Evolutionary conservation across 2,113 vertebrate species (phyloP).

Genomic region (Ascaphus truei): DNA sequence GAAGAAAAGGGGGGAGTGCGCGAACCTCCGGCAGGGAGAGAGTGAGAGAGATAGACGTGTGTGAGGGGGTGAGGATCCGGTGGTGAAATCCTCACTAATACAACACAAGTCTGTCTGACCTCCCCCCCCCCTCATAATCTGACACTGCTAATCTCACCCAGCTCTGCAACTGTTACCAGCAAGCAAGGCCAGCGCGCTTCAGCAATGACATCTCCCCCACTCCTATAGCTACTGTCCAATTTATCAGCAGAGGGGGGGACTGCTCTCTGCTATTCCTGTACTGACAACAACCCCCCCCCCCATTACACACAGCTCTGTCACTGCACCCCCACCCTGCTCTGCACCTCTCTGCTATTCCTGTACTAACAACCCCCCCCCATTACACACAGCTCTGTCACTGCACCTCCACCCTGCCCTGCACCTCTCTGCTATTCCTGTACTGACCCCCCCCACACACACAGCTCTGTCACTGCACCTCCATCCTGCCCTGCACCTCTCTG

Average conservation of each 20-base stretch:
- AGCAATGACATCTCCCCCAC: too few species aligned
- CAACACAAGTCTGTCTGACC: conserved; percentile 33
- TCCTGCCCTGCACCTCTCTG: too few species aligned
- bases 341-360: not conserved
- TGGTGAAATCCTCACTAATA: conserved; percentile 12
- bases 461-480: too few species aligned
- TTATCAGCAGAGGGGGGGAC: not conserved
- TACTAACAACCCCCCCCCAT: not conserved
- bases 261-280: not conserved
- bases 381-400: not conserved
- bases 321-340: not conserved
- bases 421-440: too few species aligned
- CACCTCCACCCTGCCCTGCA: not conserved
- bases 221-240: too few species aligned
- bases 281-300: too few species aligned
- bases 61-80: too few species aligned
- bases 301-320: too few species aligned
- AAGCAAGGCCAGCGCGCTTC: conserved; percentile 10
- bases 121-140: conserved; percentile 6
- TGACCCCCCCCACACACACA: too few species aligned
- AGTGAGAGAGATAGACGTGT: too few species aligned
- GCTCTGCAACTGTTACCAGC: conserved; percentile 15
- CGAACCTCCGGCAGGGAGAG: too few species aligned
- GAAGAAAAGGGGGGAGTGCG: too few species aligned
- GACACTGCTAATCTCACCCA: conserved; percentile 15